phyloP scores from a whole-genome alignment of 2,113 vertebrate genomes.

The Alligator sinensis region DNA sequence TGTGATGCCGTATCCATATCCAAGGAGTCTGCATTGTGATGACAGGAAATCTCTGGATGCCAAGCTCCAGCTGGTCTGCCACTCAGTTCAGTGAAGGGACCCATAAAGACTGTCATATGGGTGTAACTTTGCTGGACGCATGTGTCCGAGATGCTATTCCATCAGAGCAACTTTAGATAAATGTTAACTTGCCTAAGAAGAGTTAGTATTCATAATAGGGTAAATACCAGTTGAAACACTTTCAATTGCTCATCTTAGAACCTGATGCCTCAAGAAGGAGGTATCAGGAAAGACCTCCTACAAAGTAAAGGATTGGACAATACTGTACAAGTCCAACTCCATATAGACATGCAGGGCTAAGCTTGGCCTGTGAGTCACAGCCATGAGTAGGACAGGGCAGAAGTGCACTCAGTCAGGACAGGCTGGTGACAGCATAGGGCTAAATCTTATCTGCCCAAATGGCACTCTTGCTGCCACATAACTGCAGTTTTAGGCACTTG shows the following conservation, averaged over 20 bases:
- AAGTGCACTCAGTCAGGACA: no score
- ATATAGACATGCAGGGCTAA: not conserved
- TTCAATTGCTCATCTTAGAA: conserved; percentile 62
- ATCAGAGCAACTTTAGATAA: conserved; percentile 63
- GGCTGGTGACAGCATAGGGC: no score
- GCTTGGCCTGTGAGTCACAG: not conserved
- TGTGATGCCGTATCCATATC: rapidly evolving
- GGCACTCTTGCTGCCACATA: no score
- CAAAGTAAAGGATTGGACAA: not conserved
- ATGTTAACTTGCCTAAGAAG: conserved; percentile 53
- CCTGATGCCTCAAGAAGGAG: conserved; percentile 47
- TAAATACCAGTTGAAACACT: conserved; percentile 37
- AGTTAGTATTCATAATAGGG: conserved; percentile 55
- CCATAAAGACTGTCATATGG: conserved; percentile 62
- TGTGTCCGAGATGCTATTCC: conserved; percentile 49
- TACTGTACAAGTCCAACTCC: not conserved
- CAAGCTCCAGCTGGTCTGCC: not conserved
- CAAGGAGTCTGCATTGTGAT: rapidly evolving
- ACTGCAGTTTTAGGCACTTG: no score
- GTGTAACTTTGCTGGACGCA: conserved; percentile 52
- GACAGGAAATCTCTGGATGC: not conserved
- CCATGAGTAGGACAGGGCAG: not conserved
- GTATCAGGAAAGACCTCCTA: not conserved
- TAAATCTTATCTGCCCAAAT: no score
- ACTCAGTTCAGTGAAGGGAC: conserved; percentile 54